Evolutionary conservation across 2,113 vertebrate genomes (phyloP), one percentile per base, ranked within the genome.

Genomic region (Colius striatus): DNA sequence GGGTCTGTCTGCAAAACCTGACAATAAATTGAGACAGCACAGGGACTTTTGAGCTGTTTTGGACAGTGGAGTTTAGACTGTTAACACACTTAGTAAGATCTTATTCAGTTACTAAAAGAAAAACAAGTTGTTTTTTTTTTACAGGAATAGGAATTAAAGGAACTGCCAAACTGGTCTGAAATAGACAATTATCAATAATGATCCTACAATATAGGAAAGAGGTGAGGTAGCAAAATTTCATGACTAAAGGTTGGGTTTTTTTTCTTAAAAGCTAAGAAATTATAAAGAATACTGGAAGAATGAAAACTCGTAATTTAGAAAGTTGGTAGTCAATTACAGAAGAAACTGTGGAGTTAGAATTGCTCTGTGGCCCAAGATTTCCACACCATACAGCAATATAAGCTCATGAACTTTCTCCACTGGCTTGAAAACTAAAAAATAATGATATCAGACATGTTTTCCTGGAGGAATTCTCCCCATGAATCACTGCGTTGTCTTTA

Each of bases 141-240:
- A n/a, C 5, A 9, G 29, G 17, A 6, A 22, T 57, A 18, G 15
- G 27, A 70, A 57, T 71, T 11, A 74, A 78, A 67, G 54, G 29
- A 84, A 23, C 22, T 63, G 20, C 11, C 25, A 82, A 67, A 81
- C 4, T 55, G 45, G 5, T 51, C 57, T 62, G 15, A 89, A 84
- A 53, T 2, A 11, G 23, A 65, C 23, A 45, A 83, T 0, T 8
- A 79, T 70, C 34, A 61, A 26, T 19, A 13, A 27, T 0, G 3
- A n/a, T 53, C 10, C 34, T 91, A 15, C 3, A 2, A 8, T 27
- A 6, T 4, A 48, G 55, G 21, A 51, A 25, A 60, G 27, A 43
- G 17, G 9, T 25, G 17, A 77, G 80, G 17, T 22, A 70, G 26
- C 7, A 70, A 61, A 65, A 45, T 66, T 25, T 66, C 12, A 21